phyloP scores from a whole-genome alignment of 2,888 invertebrate genomes.

The Hirtodrosophila histrioides region DNA sequence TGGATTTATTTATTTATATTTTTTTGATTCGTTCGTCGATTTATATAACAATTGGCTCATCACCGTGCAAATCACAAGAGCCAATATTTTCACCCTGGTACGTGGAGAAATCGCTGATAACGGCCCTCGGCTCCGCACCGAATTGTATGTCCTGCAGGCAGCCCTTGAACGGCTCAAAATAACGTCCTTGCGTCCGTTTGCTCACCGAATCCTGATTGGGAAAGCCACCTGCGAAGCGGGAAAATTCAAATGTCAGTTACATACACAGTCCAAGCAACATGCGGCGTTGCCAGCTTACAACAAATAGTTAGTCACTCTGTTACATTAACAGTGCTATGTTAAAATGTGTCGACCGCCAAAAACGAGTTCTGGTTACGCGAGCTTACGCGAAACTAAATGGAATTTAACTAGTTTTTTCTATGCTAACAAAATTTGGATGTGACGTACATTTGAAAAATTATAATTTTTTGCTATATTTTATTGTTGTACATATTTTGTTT shows the following conservation, averaged over 20 bases:
- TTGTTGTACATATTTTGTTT: not conserved
- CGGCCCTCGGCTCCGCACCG: conserved; percentile 81
- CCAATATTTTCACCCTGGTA: conserved; percentile 87
- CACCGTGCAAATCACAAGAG: conserved; percentile 85
- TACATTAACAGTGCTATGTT: conserved; percentile 35
- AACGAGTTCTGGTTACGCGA: no score
- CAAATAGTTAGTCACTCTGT: not conserved
- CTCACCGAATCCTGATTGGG: conserved; percentile 85
- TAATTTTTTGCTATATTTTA: no score
- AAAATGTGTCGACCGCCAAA: not conserved
- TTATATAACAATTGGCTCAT: conserved; percentile 84
- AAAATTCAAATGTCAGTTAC: conserved; percentile 10
- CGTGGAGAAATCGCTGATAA: conserved; percentile 86
- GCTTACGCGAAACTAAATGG: no score
- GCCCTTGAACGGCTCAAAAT: conserved; percentile 86
- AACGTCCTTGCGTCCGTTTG: conserved; percentile 85
- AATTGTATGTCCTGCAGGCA: conserved; percentile 87
- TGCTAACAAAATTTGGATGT: no score
- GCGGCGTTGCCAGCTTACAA: conserved; percentile 16
- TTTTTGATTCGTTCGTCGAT: conserved; percentile 55
- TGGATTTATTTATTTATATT: conserved; percentile 28
- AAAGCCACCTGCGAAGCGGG: conserved; percentile 85
- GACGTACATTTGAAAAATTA: no score
- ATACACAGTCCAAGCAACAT: not conserved
- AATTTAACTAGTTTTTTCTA: no score